Evolutionary conservation across 2,113 vertebrate species (phyloP), one percentile per base, ranked within the genome.

Genomic region (Lota lota): DNA sequence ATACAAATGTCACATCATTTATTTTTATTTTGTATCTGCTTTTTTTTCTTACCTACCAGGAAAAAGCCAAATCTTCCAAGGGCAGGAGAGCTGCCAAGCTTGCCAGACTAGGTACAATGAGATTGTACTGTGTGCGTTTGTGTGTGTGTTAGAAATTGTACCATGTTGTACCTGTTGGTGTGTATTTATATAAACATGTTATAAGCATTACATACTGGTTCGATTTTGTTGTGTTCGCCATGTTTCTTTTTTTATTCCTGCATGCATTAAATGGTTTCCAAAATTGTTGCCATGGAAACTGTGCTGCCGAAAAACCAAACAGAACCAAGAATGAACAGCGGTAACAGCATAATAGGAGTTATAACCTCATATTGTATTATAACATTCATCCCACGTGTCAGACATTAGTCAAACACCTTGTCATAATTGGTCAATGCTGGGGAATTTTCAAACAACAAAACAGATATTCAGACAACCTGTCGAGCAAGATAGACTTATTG

Each of bases 41-140:
- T 65, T 68, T 0, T 18, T 74, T 74, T 18, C 53, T 12, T 16
- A 33, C 63, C 36, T 82, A 75, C 3, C 60, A 95, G 94, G 94
- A 94, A 88, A 96, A 94, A 85, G 84, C 91, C 72, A 95, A 93
- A 81, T 83, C 81, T 57, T 88, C 88, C 81, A 96, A 94, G 90
- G 93, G 92, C 72, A 92, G 93, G 82, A 93, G 92, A 90, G 94
- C 90, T 79, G 87, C 91, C 79, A 96, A 95, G 89, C 86, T 94
- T 70, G 87, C 93, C 75, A 95, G 94, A 86, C 85, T 94, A 78
- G 94, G 95, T 96, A 84, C 21, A 83, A 28, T 2, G 8, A 50
- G 54, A 24, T 58, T 70, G 12, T 53, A 56, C 17, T 56, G 53
- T 18, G 17, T 56, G n/a, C 7, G 53, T 56, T 6, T 56, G 53